phyloP scores from a whole-genome alignment of 1,140 invertebrate species.

The Cheumatopsyche charites region DNA sequence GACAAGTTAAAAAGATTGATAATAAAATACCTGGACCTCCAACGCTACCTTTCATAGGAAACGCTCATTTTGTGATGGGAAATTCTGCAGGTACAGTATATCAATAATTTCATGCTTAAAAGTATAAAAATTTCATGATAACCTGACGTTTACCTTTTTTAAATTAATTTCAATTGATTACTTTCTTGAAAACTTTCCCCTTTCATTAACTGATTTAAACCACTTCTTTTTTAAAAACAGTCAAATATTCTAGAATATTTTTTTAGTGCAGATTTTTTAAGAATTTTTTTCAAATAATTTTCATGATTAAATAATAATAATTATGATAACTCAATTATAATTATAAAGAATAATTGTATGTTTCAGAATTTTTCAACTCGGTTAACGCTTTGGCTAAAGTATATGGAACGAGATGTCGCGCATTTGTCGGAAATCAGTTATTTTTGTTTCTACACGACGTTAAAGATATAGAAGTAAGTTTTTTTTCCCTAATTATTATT shows the following conservation, averaged over 20 bases:
- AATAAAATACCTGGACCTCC: neutral
- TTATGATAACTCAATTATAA: too few relatives aligned
- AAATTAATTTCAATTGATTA: too few relatives aligned
- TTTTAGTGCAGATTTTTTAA: too few relatives aligned
- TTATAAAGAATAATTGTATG: neutral
- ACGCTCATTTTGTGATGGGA: neutral
- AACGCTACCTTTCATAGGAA: neutral
- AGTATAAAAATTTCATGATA: too few relatives aligned
- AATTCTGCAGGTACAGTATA: neutral
- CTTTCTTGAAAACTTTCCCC: too few relatives aligned
- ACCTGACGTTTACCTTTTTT: too few relatives aligned
- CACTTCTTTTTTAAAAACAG: too few relatives aligned
- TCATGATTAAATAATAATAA: neutral
- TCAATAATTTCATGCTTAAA: too few relatives aligned
- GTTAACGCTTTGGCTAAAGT: constrained; percentile 29
- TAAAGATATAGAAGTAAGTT: constrained; percentile 44
- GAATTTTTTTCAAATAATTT: too few relatives aligned
- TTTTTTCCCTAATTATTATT: too few relatives aligned
- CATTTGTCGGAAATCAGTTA: constrained; percentile 35
- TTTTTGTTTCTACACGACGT: constrained; percentile 31
- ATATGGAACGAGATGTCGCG: constrained; percentile 39
- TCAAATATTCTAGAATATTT: too few relatives aligned
- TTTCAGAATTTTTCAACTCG: constrained; percentile 39
- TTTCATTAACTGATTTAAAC: too few relatives aligned
- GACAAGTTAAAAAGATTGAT: neutral